These are phyloP conservation scores for Globia sparganii DNA, from an alignment of 2,888 invertebrate species.

Conservation along the genomic window DNA sequence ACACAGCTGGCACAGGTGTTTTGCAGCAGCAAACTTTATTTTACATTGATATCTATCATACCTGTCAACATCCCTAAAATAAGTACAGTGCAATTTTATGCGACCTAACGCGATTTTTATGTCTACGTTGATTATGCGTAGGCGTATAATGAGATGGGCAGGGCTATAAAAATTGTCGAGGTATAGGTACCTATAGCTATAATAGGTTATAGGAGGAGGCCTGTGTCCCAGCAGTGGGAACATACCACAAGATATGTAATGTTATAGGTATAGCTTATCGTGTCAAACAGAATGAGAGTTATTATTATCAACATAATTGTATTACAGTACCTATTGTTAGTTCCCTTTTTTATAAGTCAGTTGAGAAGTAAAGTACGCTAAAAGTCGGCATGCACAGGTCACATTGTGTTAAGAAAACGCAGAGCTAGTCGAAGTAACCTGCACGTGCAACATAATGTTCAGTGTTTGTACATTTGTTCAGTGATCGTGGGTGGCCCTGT, in stretches of 20 bases:
- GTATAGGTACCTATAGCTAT: no score
- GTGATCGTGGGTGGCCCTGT: conserved; percentile 86
- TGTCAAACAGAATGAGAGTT: not conserved
- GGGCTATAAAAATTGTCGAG: not conserved
- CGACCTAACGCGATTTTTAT: not conserved
- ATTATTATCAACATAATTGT: not conserved
- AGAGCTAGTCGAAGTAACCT: conserved; percentile 60
- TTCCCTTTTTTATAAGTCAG: conserved; percentile 1
- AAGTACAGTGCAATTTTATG: not conserved
- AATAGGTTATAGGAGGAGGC: no score
- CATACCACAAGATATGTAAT: no score
- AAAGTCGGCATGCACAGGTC: conserved; percentile 55
- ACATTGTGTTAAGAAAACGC: conserved; percentile 69
- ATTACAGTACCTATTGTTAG: not conserved
- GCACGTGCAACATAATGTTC: conserved; percentile 71
- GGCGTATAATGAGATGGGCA: not conserved
- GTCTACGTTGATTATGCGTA: not conserved
- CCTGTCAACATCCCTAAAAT: not conserved
- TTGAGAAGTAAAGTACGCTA: conserved; percentile 43
- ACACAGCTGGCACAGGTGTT: not conserved
- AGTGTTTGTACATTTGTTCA: conserved; percentile 69
- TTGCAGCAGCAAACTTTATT: not conserved
- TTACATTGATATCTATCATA: not conserved
- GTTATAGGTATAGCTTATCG: not conserved
- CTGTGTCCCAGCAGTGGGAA: no score